A percentile compares a stretch with the other conserved stretches of the same genome.
These are phyloP conservation scores for Rhincodon typus DNA, from an alignment of 2,797 vertebrate genomes.

Conservation along the genomic window DNA sequence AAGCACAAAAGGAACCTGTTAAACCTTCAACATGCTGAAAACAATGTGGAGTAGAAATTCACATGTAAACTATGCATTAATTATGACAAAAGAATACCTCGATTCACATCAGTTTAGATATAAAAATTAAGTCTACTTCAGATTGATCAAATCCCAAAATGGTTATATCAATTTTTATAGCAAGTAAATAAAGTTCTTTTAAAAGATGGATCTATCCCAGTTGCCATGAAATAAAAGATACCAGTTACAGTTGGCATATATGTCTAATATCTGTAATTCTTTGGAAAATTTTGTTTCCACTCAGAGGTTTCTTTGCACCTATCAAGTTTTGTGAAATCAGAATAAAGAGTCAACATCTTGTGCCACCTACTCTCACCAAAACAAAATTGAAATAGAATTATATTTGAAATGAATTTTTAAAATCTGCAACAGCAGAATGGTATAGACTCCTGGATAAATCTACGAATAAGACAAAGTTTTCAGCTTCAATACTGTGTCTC, in stretches of 20 bases:
- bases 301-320: background rate
- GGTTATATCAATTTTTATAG: slow-evolving; percentile 7
- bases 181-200: background rate
- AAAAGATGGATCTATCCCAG: background rate
- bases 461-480: background rate
- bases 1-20: background rate
- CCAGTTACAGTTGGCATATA: background rate
- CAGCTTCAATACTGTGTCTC: background rate
- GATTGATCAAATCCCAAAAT: background rate
- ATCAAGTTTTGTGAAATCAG: background rate
- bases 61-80: background rate
- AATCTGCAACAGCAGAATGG: background rate
- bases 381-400: background rate
- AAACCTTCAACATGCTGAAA: slow-evolving; percentile 1
- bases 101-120: background rate
- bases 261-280: background rate
- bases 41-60: background rate
- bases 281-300: background rate
- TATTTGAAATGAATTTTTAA: too few relatives aligned
- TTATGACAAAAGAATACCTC: background rate
- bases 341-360: background rate
- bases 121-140: background rate
- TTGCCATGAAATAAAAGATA: background rate
- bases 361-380: background rate
- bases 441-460: background rate